Evolutionary conservation across 1,140 invertebrate genomes (phyloP), one percentile per base, ranked within the genome.

Genomic region (Aphis craccivora): DNA sequence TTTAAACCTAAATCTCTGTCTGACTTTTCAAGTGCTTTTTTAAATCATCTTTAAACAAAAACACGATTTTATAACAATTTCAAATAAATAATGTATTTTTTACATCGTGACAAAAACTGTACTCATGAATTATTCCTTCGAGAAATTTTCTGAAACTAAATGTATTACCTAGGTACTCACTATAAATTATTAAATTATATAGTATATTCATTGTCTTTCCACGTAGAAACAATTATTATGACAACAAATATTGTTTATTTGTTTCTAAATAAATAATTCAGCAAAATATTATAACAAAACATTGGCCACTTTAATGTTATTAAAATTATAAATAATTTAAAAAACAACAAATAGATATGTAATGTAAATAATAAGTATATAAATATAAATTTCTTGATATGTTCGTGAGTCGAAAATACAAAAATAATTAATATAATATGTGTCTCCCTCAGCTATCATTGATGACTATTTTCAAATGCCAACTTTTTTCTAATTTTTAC

Each of bases 31-130:
- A 76, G 60, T 76, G n/a, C 5, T n/a, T 67, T 76, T n/a, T 35
- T 30, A 14, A 18, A 76, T 76, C 1, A 5, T 76, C 23, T 76
- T n/a, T 76, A n/a, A 76, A n/a, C 30, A 3, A 67, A 51, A 67
- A 67, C 30, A 67, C 30, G 60, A 67, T 67, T 67, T 67, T 18
- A 67, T 67, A 67, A 76, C 14, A 35, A 76, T 5, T n/a, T 76
- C 60, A 35, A 76, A 76, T 76, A 76, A 76, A 76, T 76, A 76
- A 76, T 76, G 30, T 76, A 67, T 76, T 76, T 35, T 76, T 76
- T 76, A n/a, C 14, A 20, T 20, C 60, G 30, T 76, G 60, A 76
- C 30, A n/a, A 76, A 76, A 76, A 76, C 18, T 18, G 30, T 76
- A 18, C 11, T n/a, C 30, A 76, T 76, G 60, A 76, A 76, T 76